Conservation (phyloP, 2,888 invertebrate genomes). For the Eupithecia subumbrata region DNA sequence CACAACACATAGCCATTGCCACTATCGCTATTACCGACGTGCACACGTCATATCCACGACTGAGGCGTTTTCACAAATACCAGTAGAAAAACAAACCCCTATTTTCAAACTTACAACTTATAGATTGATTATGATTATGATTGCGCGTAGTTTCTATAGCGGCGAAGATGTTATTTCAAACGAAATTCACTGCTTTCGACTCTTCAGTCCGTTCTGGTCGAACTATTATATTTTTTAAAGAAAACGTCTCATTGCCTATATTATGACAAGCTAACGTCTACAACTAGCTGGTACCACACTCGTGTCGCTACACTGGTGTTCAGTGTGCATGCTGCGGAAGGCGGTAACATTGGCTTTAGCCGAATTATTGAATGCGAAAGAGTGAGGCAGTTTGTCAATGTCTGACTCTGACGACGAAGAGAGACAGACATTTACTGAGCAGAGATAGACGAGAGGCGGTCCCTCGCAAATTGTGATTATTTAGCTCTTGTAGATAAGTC, state of each 20-base stretch:
- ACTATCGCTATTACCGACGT: not conserved
- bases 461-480: slow-evolving; percentile 25
- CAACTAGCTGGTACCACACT: too few relatives aligned
- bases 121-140: too few relatives aligned
- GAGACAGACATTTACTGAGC: not conserved
- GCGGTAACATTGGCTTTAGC: not conserved
- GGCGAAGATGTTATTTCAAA: too few relatives aligned
- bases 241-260: too few relatives aligned
- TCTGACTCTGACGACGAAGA: not conserved
- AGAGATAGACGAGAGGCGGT: slow-evolving; percentile 16
- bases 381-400: not conserved
- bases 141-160: too few relatives aligned
- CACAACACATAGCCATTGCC: not conserved
- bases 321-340: not conserved
- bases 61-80: not conserved
- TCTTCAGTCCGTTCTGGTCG: too few relatives aligned
- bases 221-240: too few relatives aligned
- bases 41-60: not conserved
- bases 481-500: slow-evolving; percentile 14
- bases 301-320: not conserved
- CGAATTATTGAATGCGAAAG: not conserved
- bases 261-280: too few relatives aligned
- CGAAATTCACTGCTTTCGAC: too few relatives aligned
- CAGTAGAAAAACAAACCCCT: too few relatives aligned
- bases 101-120: too few relatives aligned